Conservation (phyloP, 1,140 invertebrate genomes). For the Acromyrmex charruanus region DNA sequence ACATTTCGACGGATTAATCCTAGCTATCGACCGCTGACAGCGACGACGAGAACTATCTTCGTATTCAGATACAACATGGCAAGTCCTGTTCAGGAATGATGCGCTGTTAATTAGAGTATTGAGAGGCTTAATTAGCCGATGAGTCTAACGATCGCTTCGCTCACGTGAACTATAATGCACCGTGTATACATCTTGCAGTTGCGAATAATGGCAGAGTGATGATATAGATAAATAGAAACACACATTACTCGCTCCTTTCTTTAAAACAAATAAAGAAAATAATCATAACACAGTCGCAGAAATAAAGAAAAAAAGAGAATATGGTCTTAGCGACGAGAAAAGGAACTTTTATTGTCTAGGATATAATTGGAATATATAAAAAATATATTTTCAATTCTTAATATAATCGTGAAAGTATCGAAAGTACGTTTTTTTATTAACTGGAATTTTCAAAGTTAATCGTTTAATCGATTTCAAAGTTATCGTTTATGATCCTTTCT, state of each 20-base stretch:
- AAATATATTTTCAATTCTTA: not conserved
- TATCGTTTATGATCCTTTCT: not conserved
- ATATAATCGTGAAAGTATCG: not conserved
- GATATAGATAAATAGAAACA: not conserved
- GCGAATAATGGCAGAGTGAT: not conserved
- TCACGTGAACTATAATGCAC: constrained; percentile 29
- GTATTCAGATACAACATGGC: constrained; percentile 44
- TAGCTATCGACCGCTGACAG: constrained; percentile 24
- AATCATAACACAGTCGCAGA: not conserved
- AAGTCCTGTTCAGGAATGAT: constrained; percentile 63
- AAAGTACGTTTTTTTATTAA: not conserved
- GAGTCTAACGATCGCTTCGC: constrained; percentile 53
- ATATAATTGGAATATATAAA: not conserved
- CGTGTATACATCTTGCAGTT: not conserved
- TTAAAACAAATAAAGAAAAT: not conserved
- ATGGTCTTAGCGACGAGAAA: not conserved
- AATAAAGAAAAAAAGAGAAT: not conserved
- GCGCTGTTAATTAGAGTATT: constrained; percentile 69
- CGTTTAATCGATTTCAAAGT: not conserved
- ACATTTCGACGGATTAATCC: constrained; percentile 71
- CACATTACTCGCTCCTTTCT: not conserved
- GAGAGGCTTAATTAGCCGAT: constrained; percentile 73
- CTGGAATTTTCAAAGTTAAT: constrained; percentile 19
- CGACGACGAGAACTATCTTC: not conserved
- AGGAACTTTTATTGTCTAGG: not conserved